Base-by-base conservation (phyloP, 1,140 invertebrate genomes). In the Acyrthosiphon pisum region DNA sequence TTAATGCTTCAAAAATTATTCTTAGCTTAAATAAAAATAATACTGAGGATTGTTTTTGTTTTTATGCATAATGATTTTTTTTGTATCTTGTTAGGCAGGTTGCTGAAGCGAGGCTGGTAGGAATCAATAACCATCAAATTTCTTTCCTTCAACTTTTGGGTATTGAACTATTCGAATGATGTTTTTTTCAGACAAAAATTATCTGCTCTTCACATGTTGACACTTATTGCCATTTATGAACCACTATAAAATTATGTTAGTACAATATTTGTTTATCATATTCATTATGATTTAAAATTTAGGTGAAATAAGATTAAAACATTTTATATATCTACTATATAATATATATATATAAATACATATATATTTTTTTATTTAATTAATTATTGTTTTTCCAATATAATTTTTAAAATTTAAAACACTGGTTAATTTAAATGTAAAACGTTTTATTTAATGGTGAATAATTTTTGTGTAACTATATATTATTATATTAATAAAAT, bases 51-150 rank as follows among this genome's bases (percentile, higher is more conserved):
- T 92, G 18, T 84, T 93, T 84, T 93, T 30, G 53, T 11, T 86
- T 86, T 93, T 20, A 93, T 93, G 81, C 76, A 93, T 93, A 93
- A 93, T 93, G 48, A 93, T 93, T 93, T 50, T 93, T 91, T 93
- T 93, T 93, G 35, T 93, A 93, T 93, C 91, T 93, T 93, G 91
- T 93, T 93, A 93, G 91, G 91, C 35, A 93, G 48, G 76, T 93
- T 93, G 81, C 91, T 93, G 91, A 93, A 93, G 81, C 81, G 8
- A 93, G 91, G 35, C 91, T 93, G 76, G 68, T 92, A 92, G 91
- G 91, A 93, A 93, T 93, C 81, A 93, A 93, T 93, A 93, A 93
- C 91, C 76, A 93, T 86, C 91, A 93, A 86, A 93, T 93, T 93
- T 93, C 14, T 86, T 48, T 93, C 37, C 91, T 53, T 93, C 91